A percentile compares a stretch with the other conserved stretches of the same genome.
These are phyloP conservation scores for Caprella mutica DNA, from an alignment of 2,888 invertebrate species.

Conservation along the genomic window DNA sequence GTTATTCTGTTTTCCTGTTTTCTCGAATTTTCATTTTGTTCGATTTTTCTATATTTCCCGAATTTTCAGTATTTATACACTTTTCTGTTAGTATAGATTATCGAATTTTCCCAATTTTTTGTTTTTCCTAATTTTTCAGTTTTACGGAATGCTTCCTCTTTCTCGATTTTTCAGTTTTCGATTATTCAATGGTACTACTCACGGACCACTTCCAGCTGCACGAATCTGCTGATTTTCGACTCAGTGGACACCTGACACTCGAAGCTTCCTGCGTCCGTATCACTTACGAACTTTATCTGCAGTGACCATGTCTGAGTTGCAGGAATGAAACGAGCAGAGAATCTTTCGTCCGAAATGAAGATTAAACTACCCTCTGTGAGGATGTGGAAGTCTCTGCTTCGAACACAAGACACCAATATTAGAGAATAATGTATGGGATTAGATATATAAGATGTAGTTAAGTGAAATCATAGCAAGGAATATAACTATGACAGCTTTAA, in stretches of 20 bases:
- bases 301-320: slow-evolving; percentile 79
- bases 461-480: neutral
- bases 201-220: slow-evolving; percentile 37
- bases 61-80: too few species aligned
- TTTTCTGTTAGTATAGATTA: too few species aligned
- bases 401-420: slow-evolving; percentile 36
- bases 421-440: neutral
- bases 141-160: too few species aligned
- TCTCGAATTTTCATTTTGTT: too few species aligned
- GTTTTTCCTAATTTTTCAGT: too few species aligned
- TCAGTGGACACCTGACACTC: slow-evolving; percentile 40
- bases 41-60: too few species aligned
- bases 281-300: slow-evolving; percentile 49
- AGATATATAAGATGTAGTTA: neutral
- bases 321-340: slow-evolving; percentile 73
- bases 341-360: slow-evolving; percentile 83
- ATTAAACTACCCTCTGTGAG: slow-evolving; percentile 44
- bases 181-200: too few species aligned
- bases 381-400: slow-evolving; percentile 36
- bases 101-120: too few species aligned
- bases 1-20: too few species aligned
- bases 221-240: slow-evolving; percentile 37
- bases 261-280: slow-evolving; percentile 36
- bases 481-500: too few species aligned
- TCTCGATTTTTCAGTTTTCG: too few species aligned